Conservation (phyloP, 1,140 invertebrate species). For the Drosophila paulistorum region DNA sequence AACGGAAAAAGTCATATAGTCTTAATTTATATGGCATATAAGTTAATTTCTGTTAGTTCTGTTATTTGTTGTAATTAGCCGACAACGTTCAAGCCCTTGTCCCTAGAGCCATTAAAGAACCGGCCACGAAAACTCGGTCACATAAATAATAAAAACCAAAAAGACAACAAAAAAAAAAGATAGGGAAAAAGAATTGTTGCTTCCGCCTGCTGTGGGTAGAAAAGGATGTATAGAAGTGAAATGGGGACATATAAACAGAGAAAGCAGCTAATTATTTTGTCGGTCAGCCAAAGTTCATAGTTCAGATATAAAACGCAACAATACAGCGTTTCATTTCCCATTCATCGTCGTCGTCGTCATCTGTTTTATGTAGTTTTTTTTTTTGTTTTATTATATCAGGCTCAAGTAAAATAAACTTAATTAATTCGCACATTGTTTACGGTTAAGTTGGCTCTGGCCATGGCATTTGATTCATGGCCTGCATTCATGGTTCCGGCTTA, state of each 20-base stretch:
- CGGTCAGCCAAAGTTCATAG: constrained; percentile 76
- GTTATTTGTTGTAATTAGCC: constrained; percentile 79
- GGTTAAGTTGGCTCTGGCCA: constrained; percentile 19
- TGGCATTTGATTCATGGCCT: constrained; percentile 68
- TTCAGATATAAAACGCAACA: constrained; percentile 63
- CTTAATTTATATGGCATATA: constrained; percentile 80
- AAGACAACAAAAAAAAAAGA: constrained; percentile 62
- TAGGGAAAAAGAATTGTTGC: constrained; percentile 76
- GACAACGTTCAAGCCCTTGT: constrained; percentile 64
- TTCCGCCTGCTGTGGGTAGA: constrained; percentile 49
- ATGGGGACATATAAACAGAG: not conserved
- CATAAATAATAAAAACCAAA: constrained; percentile 32
- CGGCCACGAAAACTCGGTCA: constrained; percentile 45
- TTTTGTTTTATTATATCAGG: constrained; percentile 59
- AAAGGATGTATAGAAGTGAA: not conserved
- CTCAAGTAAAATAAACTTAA: constrained; percentile 75
- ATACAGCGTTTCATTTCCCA: constrained; percentile 12
- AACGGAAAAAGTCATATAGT: constrained; percentile 59
- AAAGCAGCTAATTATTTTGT: constrained; percentile 74
- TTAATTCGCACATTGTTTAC: constrained; percentile 49
- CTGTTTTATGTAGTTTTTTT: constrained; percentile 53
- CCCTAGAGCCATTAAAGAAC: constrained; percentile 64
- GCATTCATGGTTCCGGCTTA: constrained; percentile 54
- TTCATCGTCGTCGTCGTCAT: constrained; percentile 16
- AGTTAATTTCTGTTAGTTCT: constrained; percentile 75